Evolutionary conservation across 2,113 vertebrate species (phyloP).

Genomic region (Trinectes maculatus): DNA sequence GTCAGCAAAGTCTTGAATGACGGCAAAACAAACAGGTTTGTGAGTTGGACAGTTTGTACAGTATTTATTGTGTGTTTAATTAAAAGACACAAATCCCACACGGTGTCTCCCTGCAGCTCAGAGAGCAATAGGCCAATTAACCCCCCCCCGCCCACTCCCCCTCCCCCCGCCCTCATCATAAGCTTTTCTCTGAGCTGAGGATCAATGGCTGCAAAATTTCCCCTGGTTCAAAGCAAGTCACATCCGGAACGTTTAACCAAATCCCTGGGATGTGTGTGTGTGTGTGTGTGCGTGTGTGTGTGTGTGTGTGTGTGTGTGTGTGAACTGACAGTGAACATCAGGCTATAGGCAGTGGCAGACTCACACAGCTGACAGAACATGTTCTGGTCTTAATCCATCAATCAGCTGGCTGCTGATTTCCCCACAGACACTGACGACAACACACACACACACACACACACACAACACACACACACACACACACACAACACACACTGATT

Average conservation of each 20-base stretch:
- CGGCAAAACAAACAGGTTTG: too few relatives aligned
- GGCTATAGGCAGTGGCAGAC: not conserved
- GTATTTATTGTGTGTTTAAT: not conserved
- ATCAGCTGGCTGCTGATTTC: slow-evolving; percentile 31
- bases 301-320: not conserved
- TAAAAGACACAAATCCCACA: slow-evolving; percentile 7
- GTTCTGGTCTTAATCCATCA: slow-evolving; percentile 30
- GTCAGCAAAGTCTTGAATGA: too few relatives aligned
- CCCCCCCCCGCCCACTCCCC: not conserved
- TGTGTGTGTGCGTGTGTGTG: slow-evolving; percentile 2
- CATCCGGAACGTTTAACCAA: slow-evolving; percentile 39
- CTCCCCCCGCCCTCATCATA: not conserved
- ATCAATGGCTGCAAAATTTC: slow-evolving; percentile 48
- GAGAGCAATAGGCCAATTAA: slow-evolving; percentile 45
- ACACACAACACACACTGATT: too few relatives aligned
- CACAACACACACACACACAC: too few relatives aligned
- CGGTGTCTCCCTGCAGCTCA: slow-evolving; percentile 1
- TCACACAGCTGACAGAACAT: slow-evolving; percentile 24
- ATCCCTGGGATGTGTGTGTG: slow-evolving; percentile 7
- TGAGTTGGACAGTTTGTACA: too few relatives aligned
- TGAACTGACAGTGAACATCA: slow-evolving; percentile 15
- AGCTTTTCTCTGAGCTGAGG: slow-evolving; percentile 31
- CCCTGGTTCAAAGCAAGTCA: slow-evolving; percentile 30
- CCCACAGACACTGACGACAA: too few relatives aligned
- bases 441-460: too few relatives aligned